Conservation (phyloP, 2,888 invertebrate genomes). For the Baronia brevicornis region DNA sequence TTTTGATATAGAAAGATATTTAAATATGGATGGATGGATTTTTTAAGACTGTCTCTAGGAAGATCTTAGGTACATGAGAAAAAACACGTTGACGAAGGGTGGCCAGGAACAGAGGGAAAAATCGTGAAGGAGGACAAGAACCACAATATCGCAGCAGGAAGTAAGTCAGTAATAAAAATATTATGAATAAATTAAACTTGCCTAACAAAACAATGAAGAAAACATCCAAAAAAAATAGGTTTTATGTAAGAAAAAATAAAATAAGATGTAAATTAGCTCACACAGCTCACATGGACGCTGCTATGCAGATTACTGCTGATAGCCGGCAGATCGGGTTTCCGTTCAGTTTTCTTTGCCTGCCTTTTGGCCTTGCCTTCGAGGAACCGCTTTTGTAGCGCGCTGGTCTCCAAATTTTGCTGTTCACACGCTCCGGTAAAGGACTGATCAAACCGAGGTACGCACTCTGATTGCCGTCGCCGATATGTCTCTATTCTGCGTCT, state of each 20-base stretch:
- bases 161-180: no score
- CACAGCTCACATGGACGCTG: conserved; percentile 80
- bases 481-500: conserved; percentile 91
- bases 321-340: conserved; percentile 63
- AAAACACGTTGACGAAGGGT: no score
- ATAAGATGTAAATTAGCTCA: conserved; percentile 27
- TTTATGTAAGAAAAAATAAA: conserved; percentile 18
- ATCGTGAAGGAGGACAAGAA: no score
- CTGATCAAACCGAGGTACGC: conserved; percentile 91
- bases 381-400: conserved; percentile 90
- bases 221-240: conserved; percentile 5
- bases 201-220: no score
- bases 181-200: no score
- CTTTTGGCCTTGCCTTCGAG: conserved; percentile 93
- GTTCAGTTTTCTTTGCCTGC: conserved; percentile 86
- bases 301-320: conserved; percentile 78
- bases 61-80: no score
- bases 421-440: conserved; percentile 91
- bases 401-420: conserved; percentile 92
- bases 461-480: conserved; percentile 88
- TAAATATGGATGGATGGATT: no score
- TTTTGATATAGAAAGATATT: no score
- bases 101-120: no score
- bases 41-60: no score
- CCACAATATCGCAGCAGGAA: no score